Evolutionary conservation across 2,888 invertebrate genomes (phyloP), one percentile per base, ranked within the genome.

Genomic region (Helobdella robusta): DNA sequence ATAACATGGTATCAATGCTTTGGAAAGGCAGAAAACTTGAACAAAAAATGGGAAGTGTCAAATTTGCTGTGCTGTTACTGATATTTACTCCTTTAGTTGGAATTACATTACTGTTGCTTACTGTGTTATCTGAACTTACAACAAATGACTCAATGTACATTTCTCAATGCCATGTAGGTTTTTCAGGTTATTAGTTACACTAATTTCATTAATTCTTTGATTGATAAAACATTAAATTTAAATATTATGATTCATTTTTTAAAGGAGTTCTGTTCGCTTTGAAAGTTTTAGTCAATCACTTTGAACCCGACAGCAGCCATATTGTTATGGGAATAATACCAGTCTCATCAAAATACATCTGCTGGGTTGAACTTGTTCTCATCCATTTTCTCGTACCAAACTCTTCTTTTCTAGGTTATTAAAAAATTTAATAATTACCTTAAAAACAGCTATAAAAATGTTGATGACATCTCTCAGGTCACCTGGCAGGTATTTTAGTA

Each of bases 1-100:
- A 83, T 74, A 85, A 86, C 73, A 86, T 85, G 85, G 77, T 82
- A 28, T 85, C 85, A 2, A 83, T 84, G 66, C 76, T 85, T 46
- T 78, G 83, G 67, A 86, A 85, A 76, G 36, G 69, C 18, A 34
- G 46, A 5, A 60, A 44, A 8, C 74, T 86, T 25, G 69, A 69
- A 34, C 78, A 77, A 1, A 78, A 68, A 44, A 82, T 83, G 70
- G 83, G 84, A 30, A 81, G 82, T 46, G 66, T 71, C 0, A 83
- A 84, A 72, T 86, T 85, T 74, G 77, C 78, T 0, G 73, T 82
- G 58, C 75, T 85, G 8, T 68, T 85, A 36, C 73, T 74, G n/a
- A 75, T 84, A 30, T 79, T 85, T 64, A 80, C 83, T 0, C 64
- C 80, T 0, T 76, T 83, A 28, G 83, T 83, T 30, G 83, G 83